A percentile compares a stretch with the other conserved stretches of the same genome.
Conservation (phyloP, 2,888 invertebrate genomes). For the Epirrhoe tristata region DNA sequence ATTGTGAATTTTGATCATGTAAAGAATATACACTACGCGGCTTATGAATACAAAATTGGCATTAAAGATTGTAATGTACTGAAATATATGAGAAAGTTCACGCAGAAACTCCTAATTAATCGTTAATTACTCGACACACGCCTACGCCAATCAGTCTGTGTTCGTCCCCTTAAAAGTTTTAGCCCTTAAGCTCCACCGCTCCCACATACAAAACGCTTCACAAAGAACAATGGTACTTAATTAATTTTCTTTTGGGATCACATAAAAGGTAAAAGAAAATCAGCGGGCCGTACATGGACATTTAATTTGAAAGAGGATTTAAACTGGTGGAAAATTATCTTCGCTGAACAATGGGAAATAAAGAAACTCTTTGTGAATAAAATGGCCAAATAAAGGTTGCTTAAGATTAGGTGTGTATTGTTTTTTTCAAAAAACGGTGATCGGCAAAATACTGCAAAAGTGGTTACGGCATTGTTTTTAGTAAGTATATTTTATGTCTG, state of each 20-base stretch:
- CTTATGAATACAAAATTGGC: no score
- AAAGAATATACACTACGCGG: no score
- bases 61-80: no score
- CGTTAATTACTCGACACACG: no score
- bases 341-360: slow-evolving; percentile 41
- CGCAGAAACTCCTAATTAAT: no score
- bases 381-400: slow-evolving; percentile 3
- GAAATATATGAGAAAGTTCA: no score
- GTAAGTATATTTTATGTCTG: no score
- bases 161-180: no score
- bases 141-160: no score
- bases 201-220: slow-evolving; percentile 64
- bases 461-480: not conserved
- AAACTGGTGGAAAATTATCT: slow-evolving; percentile 60
- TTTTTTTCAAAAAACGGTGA: not conserved
- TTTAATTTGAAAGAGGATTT: slow-evolving; percentile 67
- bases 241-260: slow-evolving; percentile 77
- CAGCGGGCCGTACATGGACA: slow-evolving; percentile 64
- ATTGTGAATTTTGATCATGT: no score
- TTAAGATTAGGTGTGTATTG: slow-evolving; percentile 1
- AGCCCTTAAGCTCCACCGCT: slow-evolving; percentile 41
- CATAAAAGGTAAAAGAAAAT: slow-evolving; percentile 67
- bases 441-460: not conserved
- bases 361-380: slow-evolving; percentile 31
- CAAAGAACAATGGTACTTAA: slow-evolving; percentile 73